These are phyloP conservation scores for Augochlorella aurata DNA, from an alignment of 2,888 invertebrate genomes.

Conservation along the genomic window DNA sequence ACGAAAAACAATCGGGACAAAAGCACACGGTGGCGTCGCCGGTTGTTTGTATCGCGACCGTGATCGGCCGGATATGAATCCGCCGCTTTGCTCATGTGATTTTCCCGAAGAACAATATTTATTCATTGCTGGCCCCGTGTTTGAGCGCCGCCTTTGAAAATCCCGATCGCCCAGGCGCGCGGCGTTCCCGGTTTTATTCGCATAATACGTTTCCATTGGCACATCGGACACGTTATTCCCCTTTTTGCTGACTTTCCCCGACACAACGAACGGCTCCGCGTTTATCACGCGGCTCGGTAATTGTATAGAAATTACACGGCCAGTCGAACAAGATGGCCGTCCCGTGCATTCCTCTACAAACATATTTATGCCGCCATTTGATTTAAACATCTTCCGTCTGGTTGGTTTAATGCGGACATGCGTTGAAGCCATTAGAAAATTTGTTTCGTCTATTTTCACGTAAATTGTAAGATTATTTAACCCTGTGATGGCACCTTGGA, in stretches of 20 bases:
- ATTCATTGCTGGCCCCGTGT: constrained; percentile 44
- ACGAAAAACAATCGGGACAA: constrained; percentile 45
- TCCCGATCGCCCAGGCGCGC: constrained; percentile 16
- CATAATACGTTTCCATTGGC: constrained; percentile 2
- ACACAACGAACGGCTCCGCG: neutral
- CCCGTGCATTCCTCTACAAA: neutral
- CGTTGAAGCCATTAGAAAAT: too few relatives aligned
- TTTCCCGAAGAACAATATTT: constrained; percentile 65
- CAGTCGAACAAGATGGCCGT: too few relatives aligned
- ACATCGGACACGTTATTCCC: neutral
- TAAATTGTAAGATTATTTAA: too few relatives aligned
- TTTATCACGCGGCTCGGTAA: neutral
- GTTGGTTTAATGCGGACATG: too few relatives aligned
- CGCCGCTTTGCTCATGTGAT: constrained; percentile 57
- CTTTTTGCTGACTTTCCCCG: neutral
- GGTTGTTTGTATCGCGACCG: constrained; percentile 36
- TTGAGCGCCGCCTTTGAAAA: constrained; percentile 53
- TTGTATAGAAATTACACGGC: constrained; percentile 1
- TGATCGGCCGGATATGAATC: constrained; percentile 62
- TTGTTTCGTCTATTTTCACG: too few relatives aligned
- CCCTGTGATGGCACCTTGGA: too few relatives aligned
- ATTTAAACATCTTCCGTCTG: too few relatives aligned
- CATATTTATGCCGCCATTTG: too few relatives aligned
- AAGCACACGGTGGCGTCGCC: constrained; percentile 20
- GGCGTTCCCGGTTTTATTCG: neutral